Conservation (phyloP, 2,888 invertebrate species). For the Bimastos eiseni region DNA sequence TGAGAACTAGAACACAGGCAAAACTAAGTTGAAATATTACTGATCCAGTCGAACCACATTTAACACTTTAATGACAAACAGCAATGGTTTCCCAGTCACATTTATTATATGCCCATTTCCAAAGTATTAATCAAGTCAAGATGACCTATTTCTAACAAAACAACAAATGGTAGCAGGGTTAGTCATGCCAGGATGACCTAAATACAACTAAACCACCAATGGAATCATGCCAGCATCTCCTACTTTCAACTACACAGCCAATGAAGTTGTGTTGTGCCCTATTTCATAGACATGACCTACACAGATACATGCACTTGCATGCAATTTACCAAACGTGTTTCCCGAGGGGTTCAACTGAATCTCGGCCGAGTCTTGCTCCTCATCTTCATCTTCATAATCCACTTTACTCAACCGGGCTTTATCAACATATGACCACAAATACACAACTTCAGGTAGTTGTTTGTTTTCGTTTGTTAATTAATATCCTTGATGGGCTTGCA, state of each 20-base stretch:
- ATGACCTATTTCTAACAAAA: not conserved
- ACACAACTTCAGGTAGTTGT: not conserved
- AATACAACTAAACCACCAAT: not conserved
- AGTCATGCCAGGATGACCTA: slow-evolving; percentile 5
- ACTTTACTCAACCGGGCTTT: not conserved
- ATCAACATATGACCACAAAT: not conserved
- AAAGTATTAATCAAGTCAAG: not conserved
- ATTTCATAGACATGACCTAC: not conserved
- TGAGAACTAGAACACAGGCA: too few relatives aligned
- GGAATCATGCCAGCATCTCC: too few relatives aligned
- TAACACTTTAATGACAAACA: not conserved
- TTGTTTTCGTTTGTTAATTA: too few relatives aligned
- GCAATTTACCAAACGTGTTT: not conserved
- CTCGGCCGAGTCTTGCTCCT: not conserved
- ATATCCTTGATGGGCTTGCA: too few relatives aligned
- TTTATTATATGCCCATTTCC: too few relatives aligned
- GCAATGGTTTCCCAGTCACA: too few relatives aligned
- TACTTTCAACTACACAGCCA: not conserved
- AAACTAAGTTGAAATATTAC: too few relatives aligned
- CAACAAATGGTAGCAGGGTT: not conserved
- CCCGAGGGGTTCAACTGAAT: not conserved
- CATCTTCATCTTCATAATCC: not conserved
- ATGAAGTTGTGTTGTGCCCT: not conserved
- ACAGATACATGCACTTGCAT: not conserved
- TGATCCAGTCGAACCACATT: not conserved